Evolutionary conservation across 2,113 vertebrate genomes (phyloP).

Genomic region (Thermophis baileyi): DNA sequence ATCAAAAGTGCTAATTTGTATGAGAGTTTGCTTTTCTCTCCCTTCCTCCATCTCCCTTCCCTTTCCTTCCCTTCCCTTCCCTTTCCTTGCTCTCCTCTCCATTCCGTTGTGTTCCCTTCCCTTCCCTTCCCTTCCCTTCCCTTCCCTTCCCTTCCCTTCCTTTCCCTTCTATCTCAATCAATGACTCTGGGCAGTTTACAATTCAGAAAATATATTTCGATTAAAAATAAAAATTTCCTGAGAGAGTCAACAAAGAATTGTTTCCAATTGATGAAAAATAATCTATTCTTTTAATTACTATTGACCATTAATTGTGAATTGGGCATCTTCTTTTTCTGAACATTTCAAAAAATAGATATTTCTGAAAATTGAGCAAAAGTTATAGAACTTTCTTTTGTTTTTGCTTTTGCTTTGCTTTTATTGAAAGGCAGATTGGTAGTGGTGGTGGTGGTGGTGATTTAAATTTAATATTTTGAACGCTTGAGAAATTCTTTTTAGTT

Average conservation of each 20-base stretch:
- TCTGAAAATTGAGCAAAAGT: not conserved
- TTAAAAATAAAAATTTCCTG: constrained; percentile 49
- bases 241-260: constrained; percentile 65
- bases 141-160: not conserved
- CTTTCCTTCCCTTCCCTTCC: not conserved
- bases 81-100: no score
- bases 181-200: not conserved
- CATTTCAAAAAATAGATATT: constrained; percentile 33
- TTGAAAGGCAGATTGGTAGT: not conserved
- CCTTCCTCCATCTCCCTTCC: constrained; percentile 37
- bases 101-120: no score
- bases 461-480: not conserved
- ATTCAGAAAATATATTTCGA: not conserved
- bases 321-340: constrained; percentile 57
- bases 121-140: no score
- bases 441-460: not conserved
- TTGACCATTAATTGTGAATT: constrained; percentile 56
- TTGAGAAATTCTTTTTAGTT: not conserved
- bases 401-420: not conserved
- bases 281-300: constrained; percentile 56
- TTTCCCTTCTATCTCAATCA: not conserved
- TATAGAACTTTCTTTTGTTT: not conserved
- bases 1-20: constrained; percentile 49
- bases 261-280: constrained; percentile 65
- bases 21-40: constrained; percentile 54